A percentile compares a stretch with the other conserved stretches of the same genome.
Conservation (phyloP, 2,888 invertebrate genomes). For the Dryocosmus kuriphilus region DNA sequence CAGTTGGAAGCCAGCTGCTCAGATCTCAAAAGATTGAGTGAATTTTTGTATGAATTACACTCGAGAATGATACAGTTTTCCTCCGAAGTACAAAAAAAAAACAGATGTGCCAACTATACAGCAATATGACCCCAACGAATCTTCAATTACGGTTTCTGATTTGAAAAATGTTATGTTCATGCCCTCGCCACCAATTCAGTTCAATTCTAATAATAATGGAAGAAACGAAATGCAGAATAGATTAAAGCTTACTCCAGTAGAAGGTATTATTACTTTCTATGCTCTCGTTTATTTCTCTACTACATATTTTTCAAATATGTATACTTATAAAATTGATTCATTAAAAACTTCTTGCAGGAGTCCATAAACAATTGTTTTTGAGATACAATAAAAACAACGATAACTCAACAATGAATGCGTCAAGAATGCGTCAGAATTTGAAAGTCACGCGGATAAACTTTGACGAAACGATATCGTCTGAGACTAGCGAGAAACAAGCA, state of each 20-base stretch:
- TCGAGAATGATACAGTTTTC: conserved; percentile 46
- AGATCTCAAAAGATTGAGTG: conserved; percentile 60
- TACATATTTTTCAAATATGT: neutral
- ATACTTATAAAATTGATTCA: conserved; percentile 12
- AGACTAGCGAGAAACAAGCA: conserved; percentile 50
- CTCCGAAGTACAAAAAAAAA: conserved; percentile 46
- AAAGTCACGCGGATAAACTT: conserved; percentile 60
- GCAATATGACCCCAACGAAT: conserved; percentile 19
- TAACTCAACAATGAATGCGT: conserved; percentile 42
- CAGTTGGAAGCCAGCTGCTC: conserved; percentile 65
- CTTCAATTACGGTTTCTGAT: conserved; percentile 36
- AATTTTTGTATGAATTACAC: conserved; percentile 58
- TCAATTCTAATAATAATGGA: conserved; percentile 59
- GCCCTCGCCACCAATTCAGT: conserved; percentile 67
- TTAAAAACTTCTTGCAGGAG: conserved; percentile 49
- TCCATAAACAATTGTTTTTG: conserved; percentile 63
- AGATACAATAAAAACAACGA: conserved; percentile 59
- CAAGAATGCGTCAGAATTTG: conserved; percentile 58
- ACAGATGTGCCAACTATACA: conserved; percentile 12
- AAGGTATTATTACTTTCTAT: conserved; percentile 56
- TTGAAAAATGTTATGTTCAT: conserved; percentile 64
- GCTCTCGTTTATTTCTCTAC: neutral
- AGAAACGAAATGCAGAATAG: conserved; percentile 59
- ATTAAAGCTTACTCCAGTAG: conserved; percentile 69
- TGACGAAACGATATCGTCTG: conserved; percentile 54